A percentile compares a stretch with the other conserved stretches of the same genome.
These are phyloP conservation scores for Crenichthys baileyi DNA, from an alignment of 2,797 vertebrate genomes.

Conservation along the genomic window DNA sequence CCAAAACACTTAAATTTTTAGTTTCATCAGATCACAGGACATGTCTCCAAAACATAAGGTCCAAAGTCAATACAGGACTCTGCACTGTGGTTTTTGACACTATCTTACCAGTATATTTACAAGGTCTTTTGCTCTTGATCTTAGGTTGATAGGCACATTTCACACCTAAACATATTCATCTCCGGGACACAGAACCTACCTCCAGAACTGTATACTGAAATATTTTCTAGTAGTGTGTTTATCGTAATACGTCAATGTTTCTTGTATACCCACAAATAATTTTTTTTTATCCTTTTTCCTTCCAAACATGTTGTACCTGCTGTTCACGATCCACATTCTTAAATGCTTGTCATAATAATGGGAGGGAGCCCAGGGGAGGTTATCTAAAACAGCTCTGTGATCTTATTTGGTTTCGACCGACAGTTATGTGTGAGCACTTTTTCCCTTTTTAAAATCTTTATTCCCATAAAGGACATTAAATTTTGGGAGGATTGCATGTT, in stretches of 20 bases:
- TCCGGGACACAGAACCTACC: not conserved
- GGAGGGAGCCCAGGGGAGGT: not conserved
- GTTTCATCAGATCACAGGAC: not conserved
- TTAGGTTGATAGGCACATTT: not conserved
- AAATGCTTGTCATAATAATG: not conserved
- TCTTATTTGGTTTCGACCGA: not conserved
- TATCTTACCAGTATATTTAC: not conserved
- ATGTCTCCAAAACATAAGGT: not conserved
- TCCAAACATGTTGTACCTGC: not conserved
- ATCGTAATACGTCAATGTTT: not conserved
- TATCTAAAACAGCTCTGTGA: not conserved
- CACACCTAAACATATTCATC: not conserved
- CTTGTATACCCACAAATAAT: not conserved
- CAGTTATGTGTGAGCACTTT: not conserved
- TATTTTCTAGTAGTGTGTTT: not conserved
- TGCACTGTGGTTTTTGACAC: not conserved
- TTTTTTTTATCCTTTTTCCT: not conserved
- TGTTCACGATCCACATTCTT: not conserved
- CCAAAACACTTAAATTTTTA: not conserved
- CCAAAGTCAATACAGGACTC: not conserved
- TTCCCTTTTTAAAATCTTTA: slow-evolving; percentile 17
- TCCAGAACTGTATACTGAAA: not conserved
- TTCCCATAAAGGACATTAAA: too few relatives aligned
- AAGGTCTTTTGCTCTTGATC: not conserved
- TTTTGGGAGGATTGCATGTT: slow-evolving; percentile 20